phyloP scores from a whole-genome alignment of 2,888 invertebrate species.

The Onthophagus sagittarius region DNA sequence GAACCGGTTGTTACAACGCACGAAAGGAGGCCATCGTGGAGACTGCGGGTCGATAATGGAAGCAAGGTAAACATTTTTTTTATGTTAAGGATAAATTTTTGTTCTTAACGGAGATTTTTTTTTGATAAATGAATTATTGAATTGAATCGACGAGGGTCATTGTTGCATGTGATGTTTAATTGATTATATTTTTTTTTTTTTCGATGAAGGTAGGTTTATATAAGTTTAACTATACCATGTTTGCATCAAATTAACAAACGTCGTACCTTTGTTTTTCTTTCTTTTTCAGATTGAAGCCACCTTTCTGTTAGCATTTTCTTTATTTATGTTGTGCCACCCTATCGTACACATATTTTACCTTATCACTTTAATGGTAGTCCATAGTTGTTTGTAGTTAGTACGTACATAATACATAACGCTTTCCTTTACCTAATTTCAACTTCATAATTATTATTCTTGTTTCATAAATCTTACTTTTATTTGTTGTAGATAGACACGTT shows the following conservation, averaged over 20 bases:
- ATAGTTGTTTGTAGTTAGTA: not conserved
- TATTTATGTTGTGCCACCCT: conserved; percentile 41
- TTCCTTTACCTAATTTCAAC: not conserved
- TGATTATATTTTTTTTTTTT: not conserved
- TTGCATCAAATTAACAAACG: not conserved
- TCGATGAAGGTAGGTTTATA: not conserved
- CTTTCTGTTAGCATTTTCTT: conserved; percentile 36
- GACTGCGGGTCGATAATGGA: conserved; percentile 79
- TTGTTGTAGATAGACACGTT: not conserved
- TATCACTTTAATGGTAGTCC: conserved; percentile 29
- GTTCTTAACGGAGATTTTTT: too few species aligned
- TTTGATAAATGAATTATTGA: too few species aligned
- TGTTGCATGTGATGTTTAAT: not conserved
- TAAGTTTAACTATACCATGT: not conserved
- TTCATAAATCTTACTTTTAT: not conserved
- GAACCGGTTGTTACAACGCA: conserved; percentile 45
- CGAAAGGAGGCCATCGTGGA: conserved; percentile 89
- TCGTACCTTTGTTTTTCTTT: conserved; percentile 15
- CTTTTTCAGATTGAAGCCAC: conserved; percentile 33
- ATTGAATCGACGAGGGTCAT: not conserved
- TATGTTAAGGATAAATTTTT: too few species aligned
- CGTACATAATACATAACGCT: not conserved
- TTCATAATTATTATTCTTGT: not conserved
- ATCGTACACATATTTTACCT: conserved; percentile 36
- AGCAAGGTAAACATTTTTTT: conserved; percentile 68